Evolutionary conservation across 2,888 invertebrate species (phyloP).

Genomic region (Euproctis similis): DNA sequence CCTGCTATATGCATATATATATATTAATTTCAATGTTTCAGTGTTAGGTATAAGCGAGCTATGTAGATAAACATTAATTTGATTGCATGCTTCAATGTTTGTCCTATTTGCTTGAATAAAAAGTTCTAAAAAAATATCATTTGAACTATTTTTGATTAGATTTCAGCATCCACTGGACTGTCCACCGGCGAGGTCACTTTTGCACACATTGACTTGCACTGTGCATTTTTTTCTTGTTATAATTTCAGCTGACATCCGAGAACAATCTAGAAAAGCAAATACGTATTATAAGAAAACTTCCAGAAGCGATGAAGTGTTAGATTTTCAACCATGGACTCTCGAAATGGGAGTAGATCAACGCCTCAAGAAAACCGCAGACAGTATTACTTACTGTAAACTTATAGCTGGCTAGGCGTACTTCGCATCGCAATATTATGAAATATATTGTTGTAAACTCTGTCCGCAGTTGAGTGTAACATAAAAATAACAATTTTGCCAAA

Average conservation of each 20-base stretch:
- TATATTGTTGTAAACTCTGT: no score
- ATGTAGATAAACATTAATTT: constrained; percentile 51
- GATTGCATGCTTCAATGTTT: constrained; percentile 61
- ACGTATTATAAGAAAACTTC: no score
- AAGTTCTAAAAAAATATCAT: constrained; percentile 38
- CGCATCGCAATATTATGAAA: no score
- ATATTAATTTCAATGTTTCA: constrained; percentile 1
- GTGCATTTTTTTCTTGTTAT: constrained; percentile 46
- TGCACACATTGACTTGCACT: constrained; percentile 66
- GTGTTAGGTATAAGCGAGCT: constrained; percentile 30
- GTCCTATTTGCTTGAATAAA: constrained; percentile 71
- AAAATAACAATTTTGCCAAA: no score
- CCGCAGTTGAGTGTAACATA: no score
- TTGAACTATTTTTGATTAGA: constrained; percentile 34
- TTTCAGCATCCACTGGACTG: constrained; percentile 13
- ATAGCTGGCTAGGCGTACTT: no score
- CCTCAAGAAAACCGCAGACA: no score
- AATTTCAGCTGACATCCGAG: constrained; percentile 44
- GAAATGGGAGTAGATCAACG: no score
- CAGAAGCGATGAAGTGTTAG: no score
- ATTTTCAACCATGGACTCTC: no score
- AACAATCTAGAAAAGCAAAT: no score
- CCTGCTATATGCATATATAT: constrained; percentile 15
- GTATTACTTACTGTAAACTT: no score
- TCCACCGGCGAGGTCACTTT: constrained; percentile 39